These are phyloP conservation scores for Mythimna albipuncta DNA, from an alignment of 2,888 invertebrate genomes.

Conservation along the genomic window DNA sequence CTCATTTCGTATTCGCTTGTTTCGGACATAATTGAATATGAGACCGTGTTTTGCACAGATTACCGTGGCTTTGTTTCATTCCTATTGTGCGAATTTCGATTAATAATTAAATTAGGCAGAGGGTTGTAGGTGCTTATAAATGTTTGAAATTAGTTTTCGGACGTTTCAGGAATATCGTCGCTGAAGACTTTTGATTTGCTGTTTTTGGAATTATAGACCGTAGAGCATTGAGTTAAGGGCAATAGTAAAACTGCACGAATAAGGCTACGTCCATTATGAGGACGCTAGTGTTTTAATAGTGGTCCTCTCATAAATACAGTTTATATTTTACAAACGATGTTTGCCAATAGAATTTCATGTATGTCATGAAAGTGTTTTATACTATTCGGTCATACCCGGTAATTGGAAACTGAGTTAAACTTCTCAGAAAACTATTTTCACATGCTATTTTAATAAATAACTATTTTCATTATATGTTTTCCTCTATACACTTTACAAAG, in stretches of 20 bases:
- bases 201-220: constrained; percentile 33
- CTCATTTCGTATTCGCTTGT: constrained; percentile 71
- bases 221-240: constrained; percentile 22
- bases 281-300: constrained; percentile 36
- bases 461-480: no score
- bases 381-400: neutral
- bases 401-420: neutral
- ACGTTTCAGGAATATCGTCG: constrained; percentile 51
- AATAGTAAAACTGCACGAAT: constrained; percentile 17
- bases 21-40: constrained; percentile 76
- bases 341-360: constrained; percentile 8
- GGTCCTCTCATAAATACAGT: constrained; percentile 21
- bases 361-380: neutral
- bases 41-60: constrained; percentile 73
- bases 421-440: neutral
- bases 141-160: constrained; percentile 69
- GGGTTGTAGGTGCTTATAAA: constrained; percentile 63
- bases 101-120: constrained; percentile 72
- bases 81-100: constrained; percentile 71
- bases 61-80: constrained; percentile 74
- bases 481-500: no score
- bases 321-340: constrained; percentile 22
- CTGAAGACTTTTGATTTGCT: constrained; percentile 34
- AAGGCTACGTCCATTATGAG: constrained; percentile 20
- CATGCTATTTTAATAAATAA: neutral